Evolutionary conservation across 1,140 invertebrate genomes (phyloP).

Genomic region (Mamestra configurata): DNA sequence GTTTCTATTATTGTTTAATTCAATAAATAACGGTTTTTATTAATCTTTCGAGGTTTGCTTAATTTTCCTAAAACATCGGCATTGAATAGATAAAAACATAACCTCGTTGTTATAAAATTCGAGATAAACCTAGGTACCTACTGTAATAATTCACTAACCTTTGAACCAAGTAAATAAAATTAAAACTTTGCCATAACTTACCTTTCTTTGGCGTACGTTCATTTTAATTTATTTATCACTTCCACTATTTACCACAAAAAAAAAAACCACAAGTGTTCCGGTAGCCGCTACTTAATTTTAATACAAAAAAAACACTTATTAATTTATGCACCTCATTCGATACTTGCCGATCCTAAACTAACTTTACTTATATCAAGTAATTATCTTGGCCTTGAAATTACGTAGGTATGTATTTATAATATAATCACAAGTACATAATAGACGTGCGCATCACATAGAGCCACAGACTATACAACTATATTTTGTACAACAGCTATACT

Average conservation of each 20-base stretch:
- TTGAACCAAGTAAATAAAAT: neutral
- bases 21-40: too few relatives aligned
- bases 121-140: neutral
- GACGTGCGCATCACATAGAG: constrained; percentile 36
- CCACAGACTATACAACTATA: constrained; percentile 38
- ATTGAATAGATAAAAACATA: neutral
- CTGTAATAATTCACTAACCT: constrained; percentile 50
- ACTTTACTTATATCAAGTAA: constrained; percentile 33
- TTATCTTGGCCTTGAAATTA: constrained; percentile 32
- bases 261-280: neutral
- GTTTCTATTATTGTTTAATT: too few relatives aligned
- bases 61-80: too few relatives aligned
- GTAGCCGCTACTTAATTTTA: neutral
- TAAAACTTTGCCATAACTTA: constrained; percentile 34
- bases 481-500: constrained; percentile 3
- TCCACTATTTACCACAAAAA: neutral
- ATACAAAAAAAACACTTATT: neutral
- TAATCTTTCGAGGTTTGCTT: too few relatives aligned
- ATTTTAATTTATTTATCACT: constrained; percentile 35
- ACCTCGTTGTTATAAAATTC: neutral
- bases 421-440: constrained; percentile 32
- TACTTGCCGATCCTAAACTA: constrained; percentile 24
- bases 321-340: constrained; percentile 14
- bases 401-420: constrained; percentile 7
- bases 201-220: constrained; percentile 65